Evolutionary conservation across 1,140 invertebrate species (phyloP).

Genomic region (Frieseomelitta varia): DNA sequence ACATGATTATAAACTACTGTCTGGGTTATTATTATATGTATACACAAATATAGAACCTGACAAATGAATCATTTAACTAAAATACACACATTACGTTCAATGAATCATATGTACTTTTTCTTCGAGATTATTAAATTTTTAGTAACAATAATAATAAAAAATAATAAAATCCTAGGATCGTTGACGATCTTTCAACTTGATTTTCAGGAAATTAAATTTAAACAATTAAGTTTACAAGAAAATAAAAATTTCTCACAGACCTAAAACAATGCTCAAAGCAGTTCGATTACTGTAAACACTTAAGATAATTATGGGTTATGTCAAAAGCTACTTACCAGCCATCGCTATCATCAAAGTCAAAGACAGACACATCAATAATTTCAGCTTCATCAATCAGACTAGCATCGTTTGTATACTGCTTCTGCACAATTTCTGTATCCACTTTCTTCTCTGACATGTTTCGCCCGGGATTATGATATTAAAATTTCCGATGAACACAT

Average conservation of each 20-base stretch:
- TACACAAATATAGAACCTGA: constrained; percentile 7
- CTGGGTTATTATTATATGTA: too few species aligned
- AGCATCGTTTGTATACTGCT: constrained; percentile 39
- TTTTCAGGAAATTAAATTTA: background rate
- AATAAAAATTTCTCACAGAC: background rate
- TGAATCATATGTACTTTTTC: background rate
- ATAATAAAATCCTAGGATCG: background rate
- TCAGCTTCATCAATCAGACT: constrained; percentile 39
- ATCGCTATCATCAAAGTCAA: constrained; percentile 42
- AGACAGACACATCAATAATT: constrained; percentile 42
- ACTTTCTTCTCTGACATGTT: constrained; percentile 57
- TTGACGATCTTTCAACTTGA: background rate
- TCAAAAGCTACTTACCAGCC: constrained; percentile 35
- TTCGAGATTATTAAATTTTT: background rate
- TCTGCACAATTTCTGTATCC: constrained; percentile 16
- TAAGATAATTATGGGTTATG: background rate
- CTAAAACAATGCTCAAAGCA: background rate
- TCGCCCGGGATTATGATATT: constrained; percentile 39
- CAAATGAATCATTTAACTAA: background rate
- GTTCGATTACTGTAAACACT: background rate
- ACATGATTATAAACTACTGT: background rate
- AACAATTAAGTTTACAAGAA: background rate
- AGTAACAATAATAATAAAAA: background rate
- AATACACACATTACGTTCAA: background rate
- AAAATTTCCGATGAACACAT: constrained; percentile 39